phyloP scores from a whole-genome alignment of 2,888 invertebrate genomes.

The Drosophila yooni region DNA sequence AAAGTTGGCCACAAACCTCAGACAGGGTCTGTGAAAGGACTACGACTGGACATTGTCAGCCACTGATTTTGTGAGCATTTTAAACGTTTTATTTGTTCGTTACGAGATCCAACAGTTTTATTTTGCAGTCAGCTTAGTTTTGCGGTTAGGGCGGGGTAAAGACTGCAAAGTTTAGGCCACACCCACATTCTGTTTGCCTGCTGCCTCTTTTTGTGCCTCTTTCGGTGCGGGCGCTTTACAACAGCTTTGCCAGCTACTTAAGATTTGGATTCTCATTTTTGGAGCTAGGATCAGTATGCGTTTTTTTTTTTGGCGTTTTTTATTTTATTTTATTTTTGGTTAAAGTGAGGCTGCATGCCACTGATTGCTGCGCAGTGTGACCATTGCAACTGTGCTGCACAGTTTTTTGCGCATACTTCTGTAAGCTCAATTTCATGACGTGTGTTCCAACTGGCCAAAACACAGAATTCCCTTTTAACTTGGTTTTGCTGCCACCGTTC shows the following conservation, averaged over 20 bases:
- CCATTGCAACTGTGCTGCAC: background rate
- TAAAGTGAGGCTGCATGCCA: conserved; percentile 36
- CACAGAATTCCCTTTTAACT: conserved; percentile 33
- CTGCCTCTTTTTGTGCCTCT: conserved; percentile 19
- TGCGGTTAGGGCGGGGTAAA: conserved; percentile 43
- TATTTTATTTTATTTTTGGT: conserved; percentile 4
- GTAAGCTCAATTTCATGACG: conserved; percentile 66
- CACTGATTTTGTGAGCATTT: conserved; percentile 76
- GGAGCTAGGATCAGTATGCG: conserved; percentile 3
- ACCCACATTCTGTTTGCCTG: conserved; percentile 41
- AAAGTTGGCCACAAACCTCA: conserved; percentile 75
- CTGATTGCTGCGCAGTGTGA: conserved; percentile 26
- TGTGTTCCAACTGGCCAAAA: conserved; percentile 23
- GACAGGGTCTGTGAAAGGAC: conserved; percentile 25
- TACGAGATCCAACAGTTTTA: conserved; percentile 60
- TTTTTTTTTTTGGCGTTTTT: background rate
- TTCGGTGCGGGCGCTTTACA: conserved; percentile 45
- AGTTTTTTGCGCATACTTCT: conserved; percentile 17
- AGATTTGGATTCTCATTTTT: conserved; percentile 33
- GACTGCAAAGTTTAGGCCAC: conserved; percentile 21
- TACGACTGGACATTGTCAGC: conserved; percentile 68
- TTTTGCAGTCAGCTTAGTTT: conserved; percentile 70
- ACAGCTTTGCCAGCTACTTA: conserved; percentile 62
- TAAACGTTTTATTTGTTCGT: conserved; percentile 76
- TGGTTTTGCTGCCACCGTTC: conserved; percentile 2